These are phyloP conservation scores for Neopipo cinnamomea DNA, from an alignment of 2,113 vertebrate genomes.

Conservation along the genomic window DNA sequence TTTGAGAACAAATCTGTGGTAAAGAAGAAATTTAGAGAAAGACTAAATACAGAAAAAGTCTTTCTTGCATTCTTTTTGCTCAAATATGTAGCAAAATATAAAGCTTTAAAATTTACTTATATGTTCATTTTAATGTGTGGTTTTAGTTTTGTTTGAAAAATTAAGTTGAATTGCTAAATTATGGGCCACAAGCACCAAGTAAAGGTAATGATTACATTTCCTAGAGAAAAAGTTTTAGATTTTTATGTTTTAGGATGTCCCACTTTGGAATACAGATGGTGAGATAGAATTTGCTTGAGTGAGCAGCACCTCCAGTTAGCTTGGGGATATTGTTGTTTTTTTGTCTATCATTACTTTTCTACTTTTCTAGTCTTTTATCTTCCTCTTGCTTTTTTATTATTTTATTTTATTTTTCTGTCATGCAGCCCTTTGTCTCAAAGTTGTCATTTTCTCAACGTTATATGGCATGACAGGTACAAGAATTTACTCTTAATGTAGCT, in stretches of 20 bases:
- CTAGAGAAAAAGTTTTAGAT: not conserved
- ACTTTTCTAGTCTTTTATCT: not conserved
- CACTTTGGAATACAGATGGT: not conserved
- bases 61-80: not conserved
- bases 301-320: not conserved
- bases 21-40: not conserved
- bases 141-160: not conserved
- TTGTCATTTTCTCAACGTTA: not conserved
- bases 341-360: not conserved
- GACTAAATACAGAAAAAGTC: not conserved
- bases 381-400: fast-evolving
- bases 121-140: not conserved
- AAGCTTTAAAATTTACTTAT: not conserved
- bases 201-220: not conserved
- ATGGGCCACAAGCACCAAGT: not conserved
- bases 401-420: not conserved
- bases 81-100: not conserved
- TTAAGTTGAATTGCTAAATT: not conserved
- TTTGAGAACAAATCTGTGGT: not conserved
- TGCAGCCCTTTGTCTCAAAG: not conserved
- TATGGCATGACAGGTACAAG: not conserved
- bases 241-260: not conserved
- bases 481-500: not conserved
- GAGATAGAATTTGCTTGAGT: not conserved
- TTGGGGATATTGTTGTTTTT: not conserved